A percentile compares a stretch with the other conserved stretches of the same genome.
Conservation (phyloP, 2,888 invertebrate species). For the Macrosoma leucophasiata region DNA sequence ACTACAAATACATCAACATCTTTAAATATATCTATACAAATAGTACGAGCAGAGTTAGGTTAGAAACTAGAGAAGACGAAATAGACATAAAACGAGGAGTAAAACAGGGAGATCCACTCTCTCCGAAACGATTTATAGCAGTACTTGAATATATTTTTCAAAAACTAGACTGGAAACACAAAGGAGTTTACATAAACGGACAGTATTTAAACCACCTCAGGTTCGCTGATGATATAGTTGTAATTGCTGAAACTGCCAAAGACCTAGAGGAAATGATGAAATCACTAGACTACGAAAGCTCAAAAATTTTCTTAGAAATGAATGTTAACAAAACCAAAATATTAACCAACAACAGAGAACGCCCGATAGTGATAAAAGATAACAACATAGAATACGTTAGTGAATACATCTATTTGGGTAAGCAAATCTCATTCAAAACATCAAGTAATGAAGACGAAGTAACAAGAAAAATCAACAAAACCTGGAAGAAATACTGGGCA, state of each 20-base stretch:
- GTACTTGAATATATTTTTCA: constrained; percentile 1
- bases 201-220: constrained; percentile 12
- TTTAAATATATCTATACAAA: constrained; percentile 16
- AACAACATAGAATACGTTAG: too few species aligned
- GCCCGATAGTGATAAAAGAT: too few species aligned
- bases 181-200: constrained; percentile 11
- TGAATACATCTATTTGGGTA: too few species aligned
- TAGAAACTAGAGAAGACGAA: constrained; percentile 6
- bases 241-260: constrained; percentile 6
- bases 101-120: constrained; percentile 6
- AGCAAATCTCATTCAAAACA: too few species aligned
- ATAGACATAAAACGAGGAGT: constrained; percentile 6
- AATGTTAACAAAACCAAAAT: too few species aligned
- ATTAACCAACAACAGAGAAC: too few species aligned
- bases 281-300: constrained; percentile 10
- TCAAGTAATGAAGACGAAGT: too few species aligned
- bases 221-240: constrained; percentile 16
- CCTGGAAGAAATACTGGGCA: too few species aligned
- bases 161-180: constrained; percentile 12
- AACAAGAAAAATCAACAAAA: too few species aligned
- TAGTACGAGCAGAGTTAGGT: constrained; percentile 12
- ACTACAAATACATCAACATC: constrained; percentile 11
- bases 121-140: neutral
- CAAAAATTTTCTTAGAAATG: constrained; percentile 11
- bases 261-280: constrained; percentile 13